Conservation (phyloP, 1,140 invertebrate species). For the Delia radicum region DNA sequence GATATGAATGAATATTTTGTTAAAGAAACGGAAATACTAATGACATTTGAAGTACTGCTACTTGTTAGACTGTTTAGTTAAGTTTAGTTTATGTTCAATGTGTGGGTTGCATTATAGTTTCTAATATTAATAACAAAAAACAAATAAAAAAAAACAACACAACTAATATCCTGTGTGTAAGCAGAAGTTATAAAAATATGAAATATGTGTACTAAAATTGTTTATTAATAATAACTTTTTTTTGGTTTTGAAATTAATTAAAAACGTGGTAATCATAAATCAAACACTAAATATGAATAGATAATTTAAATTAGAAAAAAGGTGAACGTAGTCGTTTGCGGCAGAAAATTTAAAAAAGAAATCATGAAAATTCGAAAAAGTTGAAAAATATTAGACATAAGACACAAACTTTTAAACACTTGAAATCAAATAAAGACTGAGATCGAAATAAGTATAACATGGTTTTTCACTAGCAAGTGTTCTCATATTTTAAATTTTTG, state of each 20-base stretch:
- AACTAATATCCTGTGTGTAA: not conserved
- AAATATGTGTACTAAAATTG: not conserved
- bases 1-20: not conserved
- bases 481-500: too few relatives aligned
- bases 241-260: not conserved
- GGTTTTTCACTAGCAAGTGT: too few relatives aligned
- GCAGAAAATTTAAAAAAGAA: too few relatives aligned
- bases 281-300: too few relatives aligned
- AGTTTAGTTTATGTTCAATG: not conserved
- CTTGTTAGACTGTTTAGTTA: not conserved
- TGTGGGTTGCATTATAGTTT: not conserved
- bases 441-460: too few relatives aligned
- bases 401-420: too few relatives aligned
- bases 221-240: not conserved
- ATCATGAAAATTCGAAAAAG: too few relatives aligned
- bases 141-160: not conserved
- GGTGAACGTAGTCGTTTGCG: too few relatives aligned
- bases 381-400: too few relatives aligned
- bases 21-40: slow-evolving; percentile 4
- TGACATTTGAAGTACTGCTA: not conserved
- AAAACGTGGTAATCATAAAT: not conserved
- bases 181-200: not conserved
- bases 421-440: too few relatives aligned
- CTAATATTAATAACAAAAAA: not conserved
- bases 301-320: too few relatives aligned